Evolutionary conservation across 2,888 invertebrate genomes (phyloP).

Genomic region (Hyles lineata): DNA sequence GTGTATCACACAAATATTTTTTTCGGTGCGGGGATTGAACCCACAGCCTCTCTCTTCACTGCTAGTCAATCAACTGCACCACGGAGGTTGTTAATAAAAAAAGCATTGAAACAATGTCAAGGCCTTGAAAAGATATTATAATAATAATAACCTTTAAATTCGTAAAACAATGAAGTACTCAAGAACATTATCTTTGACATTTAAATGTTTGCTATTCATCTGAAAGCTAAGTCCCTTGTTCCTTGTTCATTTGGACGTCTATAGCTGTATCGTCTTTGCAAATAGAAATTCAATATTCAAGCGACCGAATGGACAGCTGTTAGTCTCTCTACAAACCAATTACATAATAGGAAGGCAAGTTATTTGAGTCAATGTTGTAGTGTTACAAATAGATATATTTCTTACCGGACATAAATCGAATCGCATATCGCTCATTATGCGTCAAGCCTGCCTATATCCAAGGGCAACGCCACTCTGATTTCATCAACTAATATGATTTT

Average conservation of each 20-base stretch:
- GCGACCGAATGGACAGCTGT: background rate
- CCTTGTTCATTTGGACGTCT: conserved; percentile 6
- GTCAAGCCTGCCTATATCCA: too few relatives aligned
- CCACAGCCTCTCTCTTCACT: background rate
- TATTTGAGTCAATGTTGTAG: background rate
- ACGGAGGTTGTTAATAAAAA: background rate
- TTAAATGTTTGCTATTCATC: background rate
- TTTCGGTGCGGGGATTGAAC: too few relatives aligned
- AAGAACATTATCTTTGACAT: too few relatives aligned
- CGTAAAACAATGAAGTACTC: too few relatives aligned
- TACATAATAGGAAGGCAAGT: background rate
- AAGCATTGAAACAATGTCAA: too few relatives aligned
- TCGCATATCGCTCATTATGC: too few relatives aligned
- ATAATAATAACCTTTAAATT: too few relatives aligned
- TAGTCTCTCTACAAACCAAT: background rate
- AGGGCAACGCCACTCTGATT: too few relatives aligned
- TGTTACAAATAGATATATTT: background rate
- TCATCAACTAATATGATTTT: too few relatives aligned
- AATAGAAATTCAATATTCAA: conserved; percentile 3
- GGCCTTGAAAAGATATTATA: too few relatives aligned
- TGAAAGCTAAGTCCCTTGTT: background rate
- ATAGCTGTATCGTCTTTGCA: conserved; percentile 27
- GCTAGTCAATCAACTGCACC: background rate
- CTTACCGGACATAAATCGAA: background rate
- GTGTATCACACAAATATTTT: background rate